phyloP scores from a whole-genome alignment of 2,113 vertebrate genomes.

The Scopus umbretta region DNA sequence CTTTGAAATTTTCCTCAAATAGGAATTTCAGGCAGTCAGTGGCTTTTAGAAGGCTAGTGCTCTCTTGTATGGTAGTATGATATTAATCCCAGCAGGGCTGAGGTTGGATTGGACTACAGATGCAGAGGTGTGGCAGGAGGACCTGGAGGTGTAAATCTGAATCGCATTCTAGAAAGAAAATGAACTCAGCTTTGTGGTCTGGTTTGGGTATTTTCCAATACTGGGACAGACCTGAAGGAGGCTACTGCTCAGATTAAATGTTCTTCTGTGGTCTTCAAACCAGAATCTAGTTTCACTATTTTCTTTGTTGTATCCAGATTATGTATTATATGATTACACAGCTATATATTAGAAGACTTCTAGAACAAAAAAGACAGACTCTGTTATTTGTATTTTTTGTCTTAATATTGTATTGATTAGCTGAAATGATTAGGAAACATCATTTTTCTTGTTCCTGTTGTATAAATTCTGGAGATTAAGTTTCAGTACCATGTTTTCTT shows the following conservation, averaged over 20 bases:
- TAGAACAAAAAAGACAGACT: not conserved
- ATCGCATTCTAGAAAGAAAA: not conserved
- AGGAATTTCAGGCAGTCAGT: not conserved
- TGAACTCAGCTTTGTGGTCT: not conserved
- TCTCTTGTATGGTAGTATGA: not conserved
- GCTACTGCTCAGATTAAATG: not conserved
- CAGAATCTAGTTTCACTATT: not conserved
- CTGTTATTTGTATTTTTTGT: not conserved
- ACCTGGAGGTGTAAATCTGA: not conserved
- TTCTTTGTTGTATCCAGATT: not conserved
- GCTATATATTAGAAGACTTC: not conserved
- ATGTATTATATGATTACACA: not conserved
- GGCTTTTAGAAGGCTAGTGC: not conserved
- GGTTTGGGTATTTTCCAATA: not conserved
- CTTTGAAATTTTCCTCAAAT: not conserved
- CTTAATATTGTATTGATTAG: not conserved
- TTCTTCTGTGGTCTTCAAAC: not conserved
- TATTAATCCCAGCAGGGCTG: not conserved
- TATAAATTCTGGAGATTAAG: not conserved
- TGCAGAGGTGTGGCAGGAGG: not conserved
- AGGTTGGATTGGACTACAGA: not conserved
- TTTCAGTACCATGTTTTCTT: not conserved
- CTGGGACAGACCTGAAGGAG: not conserved
- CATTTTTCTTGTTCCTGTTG: not conserved
- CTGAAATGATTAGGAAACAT: not conserved